phyloP scores from a whole-genome alignment of 2,888 invertebrate species.

The Apamea epomidion region DNA sequence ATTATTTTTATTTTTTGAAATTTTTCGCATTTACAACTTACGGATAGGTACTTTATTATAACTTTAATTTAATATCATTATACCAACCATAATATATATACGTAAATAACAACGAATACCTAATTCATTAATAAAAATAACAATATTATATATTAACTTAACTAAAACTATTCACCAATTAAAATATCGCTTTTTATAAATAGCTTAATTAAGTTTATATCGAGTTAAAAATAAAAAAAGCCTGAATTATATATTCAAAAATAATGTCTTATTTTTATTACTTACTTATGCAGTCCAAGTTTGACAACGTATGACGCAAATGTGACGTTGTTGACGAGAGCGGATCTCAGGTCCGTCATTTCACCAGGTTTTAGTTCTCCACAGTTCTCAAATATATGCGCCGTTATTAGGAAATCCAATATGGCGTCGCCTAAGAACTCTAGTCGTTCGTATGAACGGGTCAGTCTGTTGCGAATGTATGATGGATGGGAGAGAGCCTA shows the following conservation, averaged over 20 bases:
- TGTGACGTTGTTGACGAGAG: constrained; percentile 98
- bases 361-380: constrained; percentile 94
- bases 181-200: too few relatives aligned
- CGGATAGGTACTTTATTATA: too few relatives aligned
- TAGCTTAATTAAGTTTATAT: background rate
- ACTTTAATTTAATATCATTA: too few relatives aligned
- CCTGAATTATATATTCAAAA: background rate
- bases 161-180: too few relatives aligned
- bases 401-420: constrained; percentile 96
- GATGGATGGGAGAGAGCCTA: constrained; percentile 98
- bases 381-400: constrained; percentile 95
- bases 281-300: constrained; percentile 95
- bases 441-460: constrained; percentile 96
- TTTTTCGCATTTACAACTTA: too few relatives aligned
- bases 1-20: background rate
- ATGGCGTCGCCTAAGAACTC: constrained; percentile 98
- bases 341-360: constrained; percentile 97
- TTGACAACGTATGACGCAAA: constrained; percentile 97
- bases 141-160: too few relatives aligned
- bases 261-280: constrained; percentile 68
- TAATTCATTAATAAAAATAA: too few relatives aligned
- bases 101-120: too few relatives aligned
- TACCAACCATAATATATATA: too few relatives aligned
- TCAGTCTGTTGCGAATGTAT: constrained; percentile 94
- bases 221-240: background rate